Percentiles rank a stretch among this genome's conserved stretches.
Evolutionary conservation across 1,140 invertebrate genomes (phyloP).

Genomic region (Drosophila seguyi): DNA sequence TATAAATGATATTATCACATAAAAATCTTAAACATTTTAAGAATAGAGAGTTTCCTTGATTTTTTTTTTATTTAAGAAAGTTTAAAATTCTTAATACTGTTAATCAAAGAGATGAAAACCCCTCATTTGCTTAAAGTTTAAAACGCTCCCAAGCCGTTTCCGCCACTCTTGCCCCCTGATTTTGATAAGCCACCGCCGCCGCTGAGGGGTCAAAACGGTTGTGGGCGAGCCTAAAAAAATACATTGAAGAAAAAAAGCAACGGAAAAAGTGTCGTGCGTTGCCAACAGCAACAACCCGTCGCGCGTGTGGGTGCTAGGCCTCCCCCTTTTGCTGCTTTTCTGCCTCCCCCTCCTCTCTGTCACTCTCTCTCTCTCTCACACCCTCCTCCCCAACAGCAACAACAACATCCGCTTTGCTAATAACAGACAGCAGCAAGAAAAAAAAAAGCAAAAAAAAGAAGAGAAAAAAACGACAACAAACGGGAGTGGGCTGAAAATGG

Average conservation of each 20-base stretch:
- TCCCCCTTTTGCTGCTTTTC: slow-evolving; percentile 32
- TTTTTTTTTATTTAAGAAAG: background rate
- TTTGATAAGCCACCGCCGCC: slow-evolving; percentile 50
- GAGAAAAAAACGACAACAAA: slow-evolving; percentile 50
- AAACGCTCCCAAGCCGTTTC: slow-evolving; percentile 10
- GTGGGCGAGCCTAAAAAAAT: slow-evolving; percentile 59
- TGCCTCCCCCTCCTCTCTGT: slow-evolving; percentile 1
- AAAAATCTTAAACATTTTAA: too few species aligned
- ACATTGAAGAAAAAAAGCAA: slow-evolving; percentile 16
- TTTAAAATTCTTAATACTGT: background rate
- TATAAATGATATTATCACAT: too few species aligned
- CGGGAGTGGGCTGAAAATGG: slow-evolving; percentile 84
- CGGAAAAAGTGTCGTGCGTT: slow-evolving; percentile 66
- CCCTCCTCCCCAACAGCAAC: slow-evolving; percentile 44
- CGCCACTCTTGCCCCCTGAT: slow-evolving; percentile 14
- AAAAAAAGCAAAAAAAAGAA: slow-evolving; percentile 15
- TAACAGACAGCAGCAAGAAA: slow-evolving; percentile 63
- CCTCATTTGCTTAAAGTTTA: background rate
- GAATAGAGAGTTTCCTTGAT: too few species aligned
- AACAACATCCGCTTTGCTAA: slow-evolving; percentile 83
- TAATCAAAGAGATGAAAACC: background rate
- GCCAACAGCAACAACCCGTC: slow-evolving; percentile 52
- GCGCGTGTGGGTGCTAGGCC: slow-evolving; percentile 64
- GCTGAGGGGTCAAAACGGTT: slow-evolving; percentile 53
- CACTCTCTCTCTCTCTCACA: background rate